Evolutionary conservation across 2,113 vertebrate species (phyloP), one percentile per base, ranked within the genome.

Genomic region (Dicrurus megarhynchus): DNA sequence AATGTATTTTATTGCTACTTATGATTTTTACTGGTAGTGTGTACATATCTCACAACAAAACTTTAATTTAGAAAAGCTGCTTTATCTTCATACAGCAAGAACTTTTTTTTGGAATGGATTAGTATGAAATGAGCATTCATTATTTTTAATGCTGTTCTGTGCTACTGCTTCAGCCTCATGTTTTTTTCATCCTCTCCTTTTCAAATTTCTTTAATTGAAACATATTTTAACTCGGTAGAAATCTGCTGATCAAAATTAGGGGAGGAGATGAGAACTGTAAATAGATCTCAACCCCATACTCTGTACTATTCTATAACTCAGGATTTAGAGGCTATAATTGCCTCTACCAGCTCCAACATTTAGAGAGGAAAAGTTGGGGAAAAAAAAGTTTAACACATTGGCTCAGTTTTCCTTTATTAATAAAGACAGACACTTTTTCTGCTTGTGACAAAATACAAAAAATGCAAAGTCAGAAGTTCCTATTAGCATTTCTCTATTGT

Each of bases 1-100:
- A 87, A 76, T 94, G 19, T 94, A 44, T 87, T 75, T 90, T 88
- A 70, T 84, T 93, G 17, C 35, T 74, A 49, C 55, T 93, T 97
- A 42, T 24, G 10, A 56, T 74, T 73, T 91, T 89, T 89, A 41
- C 61, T 89, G 69, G n/a, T 77, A 78, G 24, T 39, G 11, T 81
- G n/a, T 76, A 50, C 16, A 41, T 75, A 69, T 78, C 47, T 84
- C 33, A 50, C 47, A 82, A 70, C n/a, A 93, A 73, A 92, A 50
- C 23, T 69, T 85, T 60, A 46, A 56, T 74, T 59, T 60, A 47
- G 15, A 86, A 91, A 91, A 94, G 5, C 44, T 75, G 23, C 33
- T 94, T 89, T 95, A 69, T 74, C 44, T 87, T 90, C 49, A 67
- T 57, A 73, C 6, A 84, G 30, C 63, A 82, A 70, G 65, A 95